phyloP scores from a whole-genome alignment of 1,140 invertebrate species.

The Camponotus vicinus region DNA sequence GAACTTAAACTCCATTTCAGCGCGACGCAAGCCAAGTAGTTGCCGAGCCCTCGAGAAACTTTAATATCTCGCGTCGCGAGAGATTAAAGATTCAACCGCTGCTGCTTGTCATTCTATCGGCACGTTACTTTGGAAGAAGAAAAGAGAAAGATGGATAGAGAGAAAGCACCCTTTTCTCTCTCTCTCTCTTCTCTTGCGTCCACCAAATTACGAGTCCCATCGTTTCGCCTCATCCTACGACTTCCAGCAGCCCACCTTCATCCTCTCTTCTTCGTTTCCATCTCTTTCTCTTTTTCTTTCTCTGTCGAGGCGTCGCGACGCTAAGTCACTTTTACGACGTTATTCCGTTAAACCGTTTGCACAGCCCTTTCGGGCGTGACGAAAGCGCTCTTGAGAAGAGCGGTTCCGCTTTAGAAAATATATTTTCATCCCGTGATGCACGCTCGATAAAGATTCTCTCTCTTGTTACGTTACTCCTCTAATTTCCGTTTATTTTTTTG shows the following conservation, averaged over 20 bases:
- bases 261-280: no score
- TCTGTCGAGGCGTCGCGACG: conserved; percentile 23
- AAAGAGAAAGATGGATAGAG: neutral
- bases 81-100: conserved; percentile 82
- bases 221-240: conserved; percentile 12
- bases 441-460: neutral
- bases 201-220: neutral
- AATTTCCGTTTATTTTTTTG: conserved; percentile 5
- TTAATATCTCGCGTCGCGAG: conserved; percentile 79
- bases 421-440: conserved; percentile 39
- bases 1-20: conserved; percentile 77
- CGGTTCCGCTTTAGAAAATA: conserved; percentile 53
- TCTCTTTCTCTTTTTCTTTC: neutral
- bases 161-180: conserved; percentile 7
- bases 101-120: conserved; percentile 81
- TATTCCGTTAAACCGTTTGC: conserved; percentile 64
- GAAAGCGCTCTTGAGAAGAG: conserved; percentile 53
- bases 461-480: neutral
- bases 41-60: conserved; percentile 78
- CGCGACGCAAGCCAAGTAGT: conserved; percentile 76
- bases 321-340: conserved; percentile 45
- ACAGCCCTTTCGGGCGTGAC: conserved; percentile 41
- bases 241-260: neutral
- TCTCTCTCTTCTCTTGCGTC: neutral
- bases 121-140: conserved; percentile 59